phyloP scores from a whole-genome alignment of 2,113 vertebrate genomes.

The Harpagus bidentatus region DNA sequence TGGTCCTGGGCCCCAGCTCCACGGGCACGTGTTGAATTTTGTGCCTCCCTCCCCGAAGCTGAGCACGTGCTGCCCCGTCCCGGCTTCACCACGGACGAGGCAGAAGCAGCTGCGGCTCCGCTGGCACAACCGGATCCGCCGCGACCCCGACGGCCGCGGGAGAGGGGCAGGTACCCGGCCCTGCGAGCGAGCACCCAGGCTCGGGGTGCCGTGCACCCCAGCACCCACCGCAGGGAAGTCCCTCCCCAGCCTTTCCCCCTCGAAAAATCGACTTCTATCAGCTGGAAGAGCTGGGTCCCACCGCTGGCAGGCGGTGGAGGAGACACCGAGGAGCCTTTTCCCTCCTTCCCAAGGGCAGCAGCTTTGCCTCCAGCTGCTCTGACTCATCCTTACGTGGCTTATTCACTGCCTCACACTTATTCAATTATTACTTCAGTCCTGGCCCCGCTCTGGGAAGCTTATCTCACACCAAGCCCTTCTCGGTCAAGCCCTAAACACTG shows the following conservation, averaged over 20 bases:
- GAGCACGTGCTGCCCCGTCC: rapidly evolving
- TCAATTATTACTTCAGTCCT: not conserved
- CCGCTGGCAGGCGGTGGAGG: not conserved
- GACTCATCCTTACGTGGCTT: not conserved
- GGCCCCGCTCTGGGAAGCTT: not conserved
- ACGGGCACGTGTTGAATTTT: rapidly evolving
- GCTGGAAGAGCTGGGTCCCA: rapidly evolving
- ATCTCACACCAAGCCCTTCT: not conserved
- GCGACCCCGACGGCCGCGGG: too few species aligned
- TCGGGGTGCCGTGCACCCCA: rapidly evolving
- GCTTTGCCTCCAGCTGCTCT: not conserved
- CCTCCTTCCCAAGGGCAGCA: not conserved
- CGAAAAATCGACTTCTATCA: not conserved
- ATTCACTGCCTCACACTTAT: not conserved
- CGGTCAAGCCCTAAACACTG: not conserved
- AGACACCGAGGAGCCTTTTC: not conserved
- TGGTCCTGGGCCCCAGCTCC: not conserved
- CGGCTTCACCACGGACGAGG: not conserved
- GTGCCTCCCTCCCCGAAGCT: not conserved
- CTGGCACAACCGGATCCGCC: not conserved
- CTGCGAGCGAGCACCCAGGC: rapidly evolving
- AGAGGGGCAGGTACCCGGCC: not conserved
- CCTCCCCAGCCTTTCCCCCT: not conserved
- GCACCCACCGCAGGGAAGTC: not conserved
- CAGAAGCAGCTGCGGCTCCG: not conserved